Base-by-base conservation (phyloP, 2,888 invertebrate species). In the Hyppa rectilinea region DNA sequence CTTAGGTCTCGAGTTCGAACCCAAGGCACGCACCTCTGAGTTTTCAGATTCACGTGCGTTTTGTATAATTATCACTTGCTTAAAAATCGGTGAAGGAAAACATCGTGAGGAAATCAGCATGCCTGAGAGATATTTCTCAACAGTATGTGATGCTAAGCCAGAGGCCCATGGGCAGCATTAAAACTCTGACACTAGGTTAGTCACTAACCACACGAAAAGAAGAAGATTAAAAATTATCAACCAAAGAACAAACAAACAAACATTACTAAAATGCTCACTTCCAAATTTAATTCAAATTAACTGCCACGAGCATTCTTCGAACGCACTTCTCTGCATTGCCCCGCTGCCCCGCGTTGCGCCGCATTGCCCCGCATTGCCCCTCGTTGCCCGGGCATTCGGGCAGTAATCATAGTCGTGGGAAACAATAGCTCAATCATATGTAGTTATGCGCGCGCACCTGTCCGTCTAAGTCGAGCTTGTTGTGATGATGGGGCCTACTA, bases 381-480 rank as follows among this genome's bases (percentile, higher is more conserved):
- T 43, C 45, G 5, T 17, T 59, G 59, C 29, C 59, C 17, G 31
- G 59, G 45, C 59, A 59, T 47, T 59, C 43, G 80, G 55, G 47
- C 62, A 23, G 68, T 73, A 84, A 86, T 87, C 85, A 78, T 60
- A 82, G 89, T 91, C 94, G 95, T 95, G 95, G 93, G 95, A 95
- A 94, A 95, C 95, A 95, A 95, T 95, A 91, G 93, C 91, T 94
- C 93, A 94, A 94, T 94, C 93, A 91, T 90, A n/a, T n/a, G n/a
- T n/a, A 86, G 87, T 91, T 90, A 92, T 89, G 89, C 91, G 90
- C 89, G 85, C 89, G 92, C 95, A 94, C 94, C 95, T 94, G 95
- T 93, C 94, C 4, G 81, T 84, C 87, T 87, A 87, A 90, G 88
- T 82, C 83, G 79, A 84, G 83, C 82, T 84, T 84, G 78, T 82